Base-by-base conservation (phyloP, 1,140 invertebrate species). In the Neocloeon triangulifer region DNA sequence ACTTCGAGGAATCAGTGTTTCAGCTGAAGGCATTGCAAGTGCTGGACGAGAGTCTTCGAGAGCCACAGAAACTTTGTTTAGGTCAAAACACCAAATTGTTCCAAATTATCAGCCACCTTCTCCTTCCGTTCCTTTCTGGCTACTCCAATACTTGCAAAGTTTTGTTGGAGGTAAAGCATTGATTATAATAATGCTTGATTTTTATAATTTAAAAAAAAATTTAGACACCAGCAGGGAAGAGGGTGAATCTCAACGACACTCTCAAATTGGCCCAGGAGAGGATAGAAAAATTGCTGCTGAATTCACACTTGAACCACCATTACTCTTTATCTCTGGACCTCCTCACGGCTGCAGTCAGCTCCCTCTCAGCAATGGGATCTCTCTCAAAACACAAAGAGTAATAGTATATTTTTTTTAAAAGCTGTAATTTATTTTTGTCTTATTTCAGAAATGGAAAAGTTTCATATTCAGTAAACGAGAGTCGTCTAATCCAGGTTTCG, bases 71-170 rank as follows among this genome's bases (percentile, higher is more conserved):
- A n/a, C 36, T 58, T 37, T 31, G 35, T 35, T 39, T 53, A 19
- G 52, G 48, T 30, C 41, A 46, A 18, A 57, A 62, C 41, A 38
- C 37, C 7, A 50, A 55, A 43, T 35, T 62, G 7, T 44, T 51
- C 34, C 44, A 48, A 9, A 38, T 66, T 19, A 46, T 66, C 5
- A 44, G 47, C 19, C 59, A 60, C 44, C 39, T 59, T 25, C 35
- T 62, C 19, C 40, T 54, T 35, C 61, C 62, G 14, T 66, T 59
- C 41, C 32, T 61, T 17, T 52, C 49, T 19, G 50, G 53, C 25
- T 47, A 59, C 35, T 49, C 51, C 32, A 37, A 51, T 25, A 49
- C 56, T 2, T 53, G 52, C 34, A 39, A 37, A 5, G 37, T 50
- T 18, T 31, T 66, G 15, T 39, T 43, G 19, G 37, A 52, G 43